phyloP scores from a whole-genome alignment of 2,888 invertebrate genomes.

The Oxycera nigricornis region DNA sequence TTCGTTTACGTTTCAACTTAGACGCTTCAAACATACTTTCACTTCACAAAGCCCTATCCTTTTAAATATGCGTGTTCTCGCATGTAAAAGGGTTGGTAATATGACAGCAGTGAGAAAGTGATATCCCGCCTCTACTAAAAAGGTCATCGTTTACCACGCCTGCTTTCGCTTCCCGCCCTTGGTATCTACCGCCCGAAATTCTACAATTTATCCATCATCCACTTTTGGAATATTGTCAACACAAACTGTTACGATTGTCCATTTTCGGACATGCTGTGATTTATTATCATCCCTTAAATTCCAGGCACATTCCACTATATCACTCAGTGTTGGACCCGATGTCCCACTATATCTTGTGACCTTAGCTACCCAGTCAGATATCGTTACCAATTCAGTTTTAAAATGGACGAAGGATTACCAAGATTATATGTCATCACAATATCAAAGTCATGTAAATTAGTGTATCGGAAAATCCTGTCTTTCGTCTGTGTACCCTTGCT shows the following conservation, averaged over 20 bases:
- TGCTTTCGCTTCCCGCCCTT: not conserved
- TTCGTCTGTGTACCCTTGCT: not conserved
- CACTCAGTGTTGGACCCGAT: not conserved
- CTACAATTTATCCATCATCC: not conserved
- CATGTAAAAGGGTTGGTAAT: not conserved
- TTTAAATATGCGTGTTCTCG: not conserved
- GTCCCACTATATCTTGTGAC: not conserved
- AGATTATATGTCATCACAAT: constrained; percentile 20
- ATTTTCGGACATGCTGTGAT: constrained; percentile 29
- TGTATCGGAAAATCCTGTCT: constrained; percentile 23
- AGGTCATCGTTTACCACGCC: not conserved
- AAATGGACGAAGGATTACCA: not conserved
- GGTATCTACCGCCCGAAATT: not conserved
- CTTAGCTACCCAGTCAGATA: not conserved
- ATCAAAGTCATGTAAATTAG: constrained; percentile 38
- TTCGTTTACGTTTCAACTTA: not conserved
- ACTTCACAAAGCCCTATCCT: not conserved
- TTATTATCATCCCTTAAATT: constrained; percentile 20
- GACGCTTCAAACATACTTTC: not conserved
- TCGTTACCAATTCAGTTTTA: constrained; percentile 7
- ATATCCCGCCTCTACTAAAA: not conserved
- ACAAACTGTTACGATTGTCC: constrained; percentile 35
- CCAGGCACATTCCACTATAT: not conserved
- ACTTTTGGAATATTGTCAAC: constrained; percentile 32
- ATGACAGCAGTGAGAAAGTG: not conserved